Evolutionary conservation across 2,888 invertebrate genomes (phyloP).

Genomic region (Pollenia griseotomentosa): DNA sequence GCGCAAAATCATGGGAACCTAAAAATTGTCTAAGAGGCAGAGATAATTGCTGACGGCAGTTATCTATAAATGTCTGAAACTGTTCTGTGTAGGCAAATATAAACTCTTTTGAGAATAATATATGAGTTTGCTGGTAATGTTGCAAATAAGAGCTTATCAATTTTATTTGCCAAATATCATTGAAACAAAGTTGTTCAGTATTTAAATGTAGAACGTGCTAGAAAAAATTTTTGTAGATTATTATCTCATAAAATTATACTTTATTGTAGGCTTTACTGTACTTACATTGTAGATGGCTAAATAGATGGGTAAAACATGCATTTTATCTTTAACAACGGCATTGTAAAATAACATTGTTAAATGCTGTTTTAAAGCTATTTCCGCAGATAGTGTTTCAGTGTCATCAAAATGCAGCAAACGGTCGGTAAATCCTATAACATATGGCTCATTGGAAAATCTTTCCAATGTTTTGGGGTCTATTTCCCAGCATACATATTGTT

Average conservation of each 20-base stretch:
- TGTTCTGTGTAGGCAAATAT: constrained; percentile 81
- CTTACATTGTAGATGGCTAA: constrained; percentile 88
- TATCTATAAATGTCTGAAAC: constrained; percentile 79
- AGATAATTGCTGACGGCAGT: constrained; percentile 75
- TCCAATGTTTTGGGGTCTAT: constrained; percentile 87
- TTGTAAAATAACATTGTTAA: constrained; percentile 90
- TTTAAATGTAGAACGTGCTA: constrained; percentile 78
- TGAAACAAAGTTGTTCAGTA: constrained; percentile 74
- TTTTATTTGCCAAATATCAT: constrained; percentile 91
- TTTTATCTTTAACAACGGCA: constrained; percentile 91
- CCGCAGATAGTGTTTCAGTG: constrained; percentile 78
- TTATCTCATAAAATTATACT: background rate
- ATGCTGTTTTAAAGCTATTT: constrained; percentile 85
- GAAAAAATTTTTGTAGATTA: background rate
- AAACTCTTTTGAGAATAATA: constrained; percentile 81
- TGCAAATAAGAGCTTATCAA: constrained; percentile 86
- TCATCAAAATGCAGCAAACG: constrained; percentile 86
- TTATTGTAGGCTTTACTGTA: background rate
- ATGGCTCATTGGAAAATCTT: constrained; percentile 90
- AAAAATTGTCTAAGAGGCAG: constrained; percentile 80
- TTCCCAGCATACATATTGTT: constrained; percentile 85
- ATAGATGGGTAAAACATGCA: constrained; percentile 90
- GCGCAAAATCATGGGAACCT: constrained; percentile 76
- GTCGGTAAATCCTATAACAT: constrained; percentile 89
- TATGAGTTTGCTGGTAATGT: constrained; percentile 75